phyloP scores from a whole-genome alignment of 1,140 invertebrate species.

The Phenacoccus solenopsis region DNA sequence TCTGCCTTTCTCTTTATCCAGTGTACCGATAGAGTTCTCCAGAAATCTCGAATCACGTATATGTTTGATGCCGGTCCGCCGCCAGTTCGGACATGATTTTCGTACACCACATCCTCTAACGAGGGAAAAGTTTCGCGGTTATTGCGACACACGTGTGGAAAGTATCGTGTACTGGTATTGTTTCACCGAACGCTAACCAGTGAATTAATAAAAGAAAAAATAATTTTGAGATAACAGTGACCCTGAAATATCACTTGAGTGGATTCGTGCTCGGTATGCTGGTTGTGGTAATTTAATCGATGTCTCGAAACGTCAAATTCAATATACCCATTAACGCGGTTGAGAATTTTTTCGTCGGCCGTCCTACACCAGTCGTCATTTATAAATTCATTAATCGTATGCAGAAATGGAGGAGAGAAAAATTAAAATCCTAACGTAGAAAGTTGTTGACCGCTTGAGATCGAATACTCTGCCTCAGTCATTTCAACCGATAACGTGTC shows the following conservation, averaged over 20 bases:
- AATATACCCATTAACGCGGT: too few relatives aligned
- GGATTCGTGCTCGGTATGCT: too few relatives aligned
- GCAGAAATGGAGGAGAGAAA: not conserved
- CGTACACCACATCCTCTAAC: not conserved
- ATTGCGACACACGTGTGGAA: not conserved
- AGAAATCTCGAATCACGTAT: not conserved
- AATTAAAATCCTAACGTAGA: not conserved
- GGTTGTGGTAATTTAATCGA: too few relatives aligned
- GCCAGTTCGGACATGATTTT: not conserved
- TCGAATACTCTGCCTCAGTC: not conserved
- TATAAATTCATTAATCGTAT: not conserved
- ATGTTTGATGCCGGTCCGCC: not conserved
- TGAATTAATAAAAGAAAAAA: too few relatives aligned
- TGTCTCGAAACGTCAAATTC: too few relatives aligned
- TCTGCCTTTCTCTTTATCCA: not conserved
- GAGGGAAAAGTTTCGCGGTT: not conserved
- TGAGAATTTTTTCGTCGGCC: not conserved
- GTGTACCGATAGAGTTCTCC: not conserved
- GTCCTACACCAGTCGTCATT: too few relatives aligned
- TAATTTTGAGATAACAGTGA: too few relatives aligned
- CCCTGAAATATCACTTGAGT: too few relatives aligned
- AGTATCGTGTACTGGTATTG: too few relatives aligned
- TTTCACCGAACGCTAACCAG: too few relatives aligned
- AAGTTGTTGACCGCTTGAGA: not conserved
- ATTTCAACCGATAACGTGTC: not conserved